Percentiles rank a stretch among this genome's conserved stretches.
Conservation (phyloP, 2,888 invertebrate genomes). For the Tetranychus truncatus region DNA sequence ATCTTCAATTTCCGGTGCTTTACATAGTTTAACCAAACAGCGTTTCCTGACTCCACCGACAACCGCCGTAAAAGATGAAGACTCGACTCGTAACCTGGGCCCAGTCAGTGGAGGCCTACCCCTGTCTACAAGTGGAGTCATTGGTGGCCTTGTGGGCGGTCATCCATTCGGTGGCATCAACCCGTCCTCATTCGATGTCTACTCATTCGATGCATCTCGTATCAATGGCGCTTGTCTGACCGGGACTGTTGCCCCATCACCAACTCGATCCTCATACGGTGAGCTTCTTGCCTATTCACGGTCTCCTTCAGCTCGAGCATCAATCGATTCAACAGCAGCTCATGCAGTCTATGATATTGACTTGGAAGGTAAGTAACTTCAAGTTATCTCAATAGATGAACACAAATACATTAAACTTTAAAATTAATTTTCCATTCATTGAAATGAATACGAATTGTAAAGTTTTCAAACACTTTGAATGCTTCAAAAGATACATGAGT, state of each 20-base stretch:
- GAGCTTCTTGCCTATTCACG: conserved; percentile 20
- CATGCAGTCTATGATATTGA: conserved; percentile 19
- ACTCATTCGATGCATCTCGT: background rate
- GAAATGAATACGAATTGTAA: no score
- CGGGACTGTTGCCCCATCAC: conserved; percentile 16
- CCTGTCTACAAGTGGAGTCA: conserved; percentile 9
- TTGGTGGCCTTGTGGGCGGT: conserved; percentile 4
- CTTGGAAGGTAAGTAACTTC: conserved; percentile 6
- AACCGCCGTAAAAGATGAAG: conserved; percentile 13
- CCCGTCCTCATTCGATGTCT: conserved; percentile 6
- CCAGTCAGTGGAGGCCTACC: conserved; percentile 9
- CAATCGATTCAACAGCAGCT: conserved; percentile 19
- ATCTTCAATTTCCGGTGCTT: conserved; percentile 19
- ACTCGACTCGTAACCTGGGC: background rate
- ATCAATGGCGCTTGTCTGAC: conserved; percentile 14
- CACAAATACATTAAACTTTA: no score
- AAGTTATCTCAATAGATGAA: no score
- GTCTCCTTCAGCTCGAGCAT: conserved; percentile 19
- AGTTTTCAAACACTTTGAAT: no score
- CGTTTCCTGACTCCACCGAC: conserved; percentile 18
- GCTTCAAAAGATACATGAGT: no score
- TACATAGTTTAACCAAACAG: conserved; percentile 20
- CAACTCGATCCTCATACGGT: conserved; percentile 18
- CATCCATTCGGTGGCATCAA: background rate
- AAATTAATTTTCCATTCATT: no score